Conservation (phyloP, 2,113 vertebrate genomes). For the Neolamprologus kungweensis region DNA sequence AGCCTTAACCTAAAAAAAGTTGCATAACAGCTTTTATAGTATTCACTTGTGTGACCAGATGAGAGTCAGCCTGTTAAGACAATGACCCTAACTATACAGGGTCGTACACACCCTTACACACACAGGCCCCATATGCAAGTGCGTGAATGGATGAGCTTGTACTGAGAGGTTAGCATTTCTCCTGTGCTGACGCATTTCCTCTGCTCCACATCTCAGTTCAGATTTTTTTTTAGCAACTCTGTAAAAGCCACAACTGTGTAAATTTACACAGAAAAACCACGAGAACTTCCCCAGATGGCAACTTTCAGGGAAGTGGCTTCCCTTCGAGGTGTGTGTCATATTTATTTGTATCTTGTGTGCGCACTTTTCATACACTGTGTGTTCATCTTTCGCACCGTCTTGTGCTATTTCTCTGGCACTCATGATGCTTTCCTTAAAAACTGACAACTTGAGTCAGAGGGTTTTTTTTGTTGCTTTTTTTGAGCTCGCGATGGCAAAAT, state of each 20-base stretch:
- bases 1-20: not conserved
- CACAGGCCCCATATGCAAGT: not conserved
- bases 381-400: not conserved
- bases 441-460: not conserved
- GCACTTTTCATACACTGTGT: not conserved
- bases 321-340: not conserved
- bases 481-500: not conserved
- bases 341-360: not conserved
- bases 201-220: not conserved
- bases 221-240: conserved; percentile 34
- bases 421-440: conserved; percentile 28
- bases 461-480: not conserved
- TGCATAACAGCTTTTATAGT: not conserved
- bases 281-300: conserved; percentile 29
- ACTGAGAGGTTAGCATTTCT: conserved; percentile 1
- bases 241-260: conserved; percentile 47
- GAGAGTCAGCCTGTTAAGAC: not conserved
- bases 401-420: conserved; percentile 10
- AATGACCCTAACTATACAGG: not conserved
- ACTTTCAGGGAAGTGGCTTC: conserved; percentile 36
- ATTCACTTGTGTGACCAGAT: not conserved
- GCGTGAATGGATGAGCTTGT: conserved; percentile 43
- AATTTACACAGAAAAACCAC: conserved; percentile 46
- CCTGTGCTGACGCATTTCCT: conserved; percentile 42
- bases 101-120: not conserved